A percentile compares a stretch with the other conserved stretches of the same genome.
Conservation (phyloP, 2,113 vertebrate species). For the Meles meles region DNA sequence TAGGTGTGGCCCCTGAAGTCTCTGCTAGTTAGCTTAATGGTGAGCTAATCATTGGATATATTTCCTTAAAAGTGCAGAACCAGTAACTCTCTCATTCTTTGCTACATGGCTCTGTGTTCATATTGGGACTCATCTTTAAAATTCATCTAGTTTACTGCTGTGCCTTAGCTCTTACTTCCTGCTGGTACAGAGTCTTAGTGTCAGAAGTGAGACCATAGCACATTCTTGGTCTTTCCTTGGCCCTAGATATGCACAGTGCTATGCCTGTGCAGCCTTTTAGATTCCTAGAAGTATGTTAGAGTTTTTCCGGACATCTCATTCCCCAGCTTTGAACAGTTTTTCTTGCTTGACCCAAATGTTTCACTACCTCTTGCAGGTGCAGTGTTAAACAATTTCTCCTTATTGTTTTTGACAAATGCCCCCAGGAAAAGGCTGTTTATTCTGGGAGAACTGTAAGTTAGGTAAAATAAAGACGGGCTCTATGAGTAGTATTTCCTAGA, state of each 20-base stretch:
- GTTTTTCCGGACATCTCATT: neutral
- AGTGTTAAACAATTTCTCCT: neutral
- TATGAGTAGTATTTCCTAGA: neutral
- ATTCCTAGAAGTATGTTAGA: neutral
- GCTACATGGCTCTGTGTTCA: neutral
- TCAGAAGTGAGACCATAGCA: neutral
- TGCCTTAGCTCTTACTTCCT: neutral
- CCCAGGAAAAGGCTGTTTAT: neutral
- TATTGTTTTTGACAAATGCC: neutral
- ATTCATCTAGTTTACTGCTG: neutral
- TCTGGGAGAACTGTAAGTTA: neutral
- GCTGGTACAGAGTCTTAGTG: neutral
- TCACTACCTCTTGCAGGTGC: neutral
- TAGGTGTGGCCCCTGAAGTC: neutral
- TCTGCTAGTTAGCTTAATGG: neutral
- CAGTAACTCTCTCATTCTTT: neutral
- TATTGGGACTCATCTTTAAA: neutral
- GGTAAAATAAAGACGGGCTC: neutral
- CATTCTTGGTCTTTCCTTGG: neutral
- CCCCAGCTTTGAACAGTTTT: neutral
- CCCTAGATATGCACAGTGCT: neutral
- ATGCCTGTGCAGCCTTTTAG: neutral
- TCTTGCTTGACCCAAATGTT: neutral
- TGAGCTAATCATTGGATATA: neutral
- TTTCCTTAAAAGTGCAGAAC: neutral